Evolutionary conservation across 2,888 invertebrate genomes (phyloP), one percentile per base, ranked within the genome.

Genomic region (Neoscelio sp.): DNA sequence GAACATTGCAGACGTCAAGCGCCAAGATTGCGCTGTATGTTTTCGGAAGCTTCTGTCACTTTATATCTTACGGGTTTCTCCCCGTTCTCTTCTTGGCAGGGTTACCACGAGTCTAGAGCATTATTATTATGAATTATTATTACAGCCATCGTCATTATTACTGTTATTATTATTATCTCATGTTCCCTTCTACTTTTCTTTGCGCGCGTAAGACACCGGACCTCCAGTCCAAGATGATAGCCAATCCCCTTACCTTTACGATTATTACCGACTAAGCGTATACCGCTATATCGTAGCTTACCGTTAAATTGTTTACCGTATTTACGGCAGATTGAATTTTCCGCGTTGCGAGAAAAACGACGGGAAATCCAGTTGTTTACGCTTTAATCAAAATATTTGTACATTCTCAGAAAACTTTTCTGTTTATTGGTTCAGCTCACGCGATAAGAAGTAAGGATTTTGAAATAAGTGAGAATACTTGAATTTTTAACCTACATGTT

Each of bases 181-280:
- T 68, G 64, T 58, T 78, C 50, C 23, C 73, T 62, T 60, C 56
- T 71, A 35, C 30, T 64, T 52, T 64, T 48, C 38, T 56, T 42
- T 68, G 40, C 68, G 38, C 64, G 54, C 64, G 40, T 71, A 80
- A 73, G 80, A 46, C 44, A 54, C 62, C 54, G 64, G 73, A 74
- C 73, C 40, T 74, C 50, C 33, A 58, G 67, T 75, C 75, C 79
- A 54, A 85, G 82, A 84, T 82, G 85, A 87, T 85, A 84, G 84
- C 84, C 87, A 85, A 87, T 86, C 83, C 80, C 83, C 82, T 86
- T 83, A 84, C 87, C 84, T 87, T 87, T 87, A 87, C 84, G 87
- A 85, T 87, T 87, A 87, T 87, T 85, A 86, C 84, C 65, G 67
- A 76, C 75, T 78, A 73, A 58, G 78, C 70, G 71, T 73, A 52